phyloP scores from a whole-genome alignment of 1,140 invertebrate species.

The Coelopa frigida region DNA sequence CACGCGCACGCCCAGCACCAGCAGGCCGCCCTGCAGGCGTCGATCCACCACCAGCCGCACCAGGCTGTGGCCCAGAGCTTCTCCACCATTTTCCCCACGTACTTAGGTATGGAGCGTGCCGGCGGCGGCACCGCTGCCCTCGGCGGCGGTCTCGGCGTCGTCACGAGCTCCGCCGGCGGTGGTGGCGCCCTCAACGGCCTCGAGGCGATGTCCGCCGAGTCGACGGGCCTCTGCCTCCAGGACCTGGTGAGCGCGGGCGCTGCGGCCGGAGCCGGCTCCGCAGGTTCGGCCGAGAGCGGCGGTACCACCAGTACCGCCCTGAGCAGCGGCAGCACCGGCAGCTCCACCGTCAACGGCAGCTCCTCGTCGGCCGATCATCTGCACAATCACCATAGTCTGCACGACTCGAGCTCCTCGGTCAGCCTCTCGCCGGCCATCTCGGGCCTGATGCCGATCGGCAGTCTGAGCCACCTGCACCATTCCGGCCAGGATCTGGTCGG shows the following conservation, averaged over 20 bases:
- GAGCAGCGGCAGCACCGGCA: conserved; percentile 47
- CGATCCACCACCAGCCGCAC: conserved; percentile 36
- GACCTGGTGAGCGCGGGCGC: conserved; percentile 55
- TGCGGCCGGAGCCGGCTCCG: conserved; percentile 43
- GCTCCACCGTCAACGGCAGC: conserved; percentile 32
- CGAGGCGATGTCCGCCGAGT: conserved; percentile 45
- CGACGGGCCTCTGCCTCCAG: conserved; percentile 59
- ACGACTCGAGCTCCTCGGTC: conserved; percentile 54
- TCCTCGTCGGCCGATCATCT: conserved; percentile 39
- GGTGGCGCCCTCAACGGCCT: conserved; percentile 56
- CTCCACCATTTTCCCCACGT: conserved; percentile 43
- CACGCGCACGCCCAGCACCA: conserved; percentile 32
- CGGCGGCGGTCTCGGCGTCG: conserved; percentile 31
- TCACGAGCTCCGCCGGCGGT: conserved; percentile 47
- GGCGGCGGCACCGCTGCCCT: conserved; percentile 34
- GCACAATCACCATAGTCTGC: conserved; percentile 53
- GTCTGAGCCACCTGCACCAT: conserved; percentile 47
- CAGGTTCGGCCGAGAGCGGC: conserved; percentile 40
- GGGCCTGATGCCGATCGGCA: conserved; percentile 55
- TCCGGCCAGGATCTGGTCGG: conserved; percentile 33
- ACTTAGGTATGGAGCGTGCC: conserved; percentile 42
- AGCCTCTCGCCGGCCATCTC: conserved; percentile 59
- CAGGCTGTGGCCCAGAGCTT: conserved; percentile 41
- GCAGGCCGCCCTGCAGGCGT: conserved; percentile 19
- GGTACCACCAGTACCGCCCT: conserved; percentile 38